Conservation (phyloP, 2,113 vertebrate species). For the Morone chrysops region DNA sequence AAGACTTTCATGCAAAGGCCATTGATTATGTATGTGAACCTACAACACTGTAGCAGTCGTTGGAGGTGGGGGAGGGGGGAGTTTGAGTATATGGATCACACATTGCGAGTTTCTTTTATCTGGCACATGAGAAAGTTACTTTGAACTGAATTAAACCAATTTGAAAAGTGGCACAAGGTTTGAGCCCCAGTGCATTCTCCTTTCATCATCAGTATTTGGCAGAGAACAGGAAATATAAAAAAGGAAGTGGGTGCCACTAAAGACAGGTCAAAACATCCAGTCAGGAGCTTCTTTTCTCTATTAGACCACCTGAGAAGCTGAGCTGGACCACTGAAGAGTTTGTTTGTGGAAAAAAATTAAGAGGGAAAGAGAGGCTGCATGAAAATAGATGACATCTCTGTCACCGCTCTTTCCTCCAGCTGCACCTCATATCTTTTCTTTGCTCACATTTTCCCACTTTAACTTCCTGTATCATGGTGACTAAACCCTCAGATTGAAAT, state of each 20-base stretch:
- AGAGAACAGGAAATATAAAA: slow-evolving; percentile 35
- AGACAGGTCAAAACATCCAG: slow-evolving; percentile 51
- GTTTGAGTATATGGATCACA: slow-evolving; percentile 44
- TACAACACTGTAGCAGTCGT: slow-evolving; percentile 1
- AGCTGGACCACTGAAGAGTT: slow-evolving; percentile 43
- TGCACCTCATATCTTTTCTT: not conserved
- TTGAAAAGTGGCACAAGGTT: slow-evolving; percentile 33
- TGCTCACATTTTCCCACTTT: slow-evolving; percentile 19
- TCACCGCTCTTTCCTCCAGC: slow-evolving; percentile 1
- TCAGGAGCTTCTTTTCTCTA: slow-evolving; percentile 33
- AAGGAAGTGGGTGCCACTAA: slow-evolving; percentile 29
- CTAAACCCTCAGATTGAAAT: not conserved
- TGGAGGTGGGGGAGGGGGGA: no score
- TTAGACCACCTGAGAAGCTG: slow-evolving; percentile 42
- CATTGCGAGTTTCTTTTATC: slow-evolving; percentile 41
- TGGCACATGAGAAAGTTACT: slow-evolving; percentile 32
- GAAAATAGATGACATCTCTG: slow-evolving; percentile 28
- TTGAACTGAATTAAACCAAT: slow-evolving; percentile 47
- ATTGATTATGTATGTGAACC: slow-evolving; percentile 40
- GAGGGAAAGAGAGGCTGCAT: slow-evolving; percentile 4
- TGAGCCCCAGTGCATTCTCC: slow-evolving; percentile 9
- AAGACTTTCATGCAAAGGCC: slow-evolving; percentile 33
- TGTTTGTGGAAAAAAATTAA: slow-evolving; percentile 18
- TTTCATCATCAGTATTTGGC: slow-evolving; percentile 52
- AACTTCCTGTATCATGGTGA: not conserved